Evolutionary conservation across 2,113 vertebrate genomes (phyloP).

Genomic region (Progne subis): DNA sequence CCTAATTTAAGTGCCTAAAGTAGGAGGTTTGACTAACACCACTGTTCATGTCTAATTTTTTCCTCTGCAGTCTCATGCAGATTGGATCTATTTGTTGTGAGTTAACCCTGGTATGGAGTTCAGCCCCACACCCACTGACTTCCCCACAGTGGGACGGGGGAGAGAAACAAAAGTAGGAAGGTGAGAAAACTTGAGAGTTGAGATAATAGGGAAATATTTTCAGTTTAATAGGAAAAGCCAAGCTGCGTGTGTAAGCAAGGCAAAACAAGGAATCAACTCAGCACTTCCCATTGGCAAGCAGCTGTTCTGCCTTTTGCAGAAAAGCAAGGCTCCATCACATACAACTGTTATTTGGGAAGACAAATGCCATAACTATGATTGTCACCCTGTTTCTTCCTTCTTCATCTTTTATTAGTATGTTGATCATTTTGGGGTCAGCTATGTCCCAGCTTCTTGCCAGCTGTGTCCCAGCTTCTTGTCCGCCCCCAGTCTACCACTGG

Average conservation of each 20-base stretch:
- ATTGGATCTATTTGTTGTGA: background rate
- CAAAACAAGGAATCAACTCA: background rate
- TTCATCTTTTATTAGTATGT: background rate
- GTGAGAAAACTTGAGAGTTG: background rate
- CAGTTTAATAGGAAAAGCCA: background rate
- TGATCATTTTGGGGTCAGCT: background rate
- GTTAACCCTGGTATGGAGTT: background rate
- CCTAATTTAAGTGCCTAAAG: background rate
- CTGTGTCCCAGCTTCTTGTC: background rate
- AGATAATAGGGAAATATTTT: background rate
- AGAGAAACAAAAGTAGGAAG: background rate
- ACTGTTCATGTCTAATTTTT: background rate
- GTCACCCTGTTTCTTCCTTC: background rate
- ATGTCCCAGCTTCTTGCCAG: background rate
- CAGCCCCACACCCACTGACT: background rate
- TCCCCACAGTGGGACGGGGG: accelerated
- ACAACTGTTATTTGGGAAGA: background rate
- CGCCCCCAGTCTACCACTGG: background rate
- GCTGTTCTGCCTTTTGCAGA: background rate
- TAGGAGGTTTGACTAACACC: background rate
- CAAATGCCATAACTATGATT: background rate
- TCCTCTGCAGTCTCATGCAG: background rate
- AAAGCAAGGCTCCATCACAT: background rate
- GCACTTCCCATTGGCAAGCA: background rate
- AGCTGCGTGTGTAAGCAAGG: accelerated